Conservation (phyloP, 2,113 vertebrate genomes). For the Macaca mulatta region DNA sequence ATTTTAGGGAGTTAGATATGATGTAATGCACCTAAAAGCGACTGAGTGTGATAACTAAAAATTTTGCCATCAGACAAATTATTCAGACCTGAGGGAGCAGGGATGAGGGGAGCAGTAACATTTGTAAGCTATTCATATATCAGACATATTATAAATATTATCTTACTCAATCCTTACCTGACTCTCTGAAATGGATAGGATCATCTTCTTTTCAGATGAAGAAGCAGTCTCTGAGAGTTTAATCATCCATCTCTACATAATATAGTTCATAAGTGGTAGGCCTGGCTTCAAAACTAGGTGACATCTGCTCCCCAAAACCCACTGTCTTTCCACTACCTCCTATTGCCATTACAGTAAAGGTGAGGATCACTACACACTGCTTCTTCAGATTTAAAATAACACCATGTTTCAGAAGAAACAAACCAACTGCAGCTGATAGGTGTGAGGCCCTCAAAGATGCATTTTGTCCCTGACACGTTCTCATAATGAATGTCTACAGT, state of each 20-base stretch:
- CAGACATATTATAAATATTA: rapidly evolving
- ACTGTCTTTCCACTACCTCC: neutral
- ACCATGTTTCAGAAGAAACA: neutral
- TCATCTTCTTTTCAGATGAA: neutral
- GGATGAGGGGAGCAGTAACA: rapidly evolving
- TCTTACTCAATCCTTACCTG: neutral
- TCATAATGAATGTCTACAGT: neutral
- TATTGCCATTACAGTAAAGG: neutral
- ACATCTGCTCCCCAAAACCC: rapidly evolving
- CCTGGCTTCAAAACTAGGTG: neutral
- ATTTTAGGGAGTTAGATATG: neutral
- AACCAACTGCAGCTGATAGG: neutral
- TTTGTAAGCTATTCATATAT: neutral
- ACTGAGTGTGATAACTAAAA: neutral
- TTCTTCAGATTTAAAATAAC: neutral
- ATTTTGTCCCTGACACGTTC: neutral
- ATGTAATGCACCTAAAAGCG: neutral
- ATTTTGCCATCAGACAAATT: neutral
- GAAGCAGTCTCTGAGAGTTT: neutral
- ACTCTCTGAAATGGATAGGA: neutral
- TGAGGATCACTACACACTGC: rapidly evolving
- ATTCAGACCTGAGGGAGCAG: neutral
- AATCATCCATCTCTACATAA: neutral
- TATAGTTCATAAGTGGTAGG: neutral
- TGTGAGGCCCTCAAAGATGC: neutral